phyloP scores from a whole-genome alignment of 1,140 invertebrate genomes.

The Littorina saxatilis region DNA sequence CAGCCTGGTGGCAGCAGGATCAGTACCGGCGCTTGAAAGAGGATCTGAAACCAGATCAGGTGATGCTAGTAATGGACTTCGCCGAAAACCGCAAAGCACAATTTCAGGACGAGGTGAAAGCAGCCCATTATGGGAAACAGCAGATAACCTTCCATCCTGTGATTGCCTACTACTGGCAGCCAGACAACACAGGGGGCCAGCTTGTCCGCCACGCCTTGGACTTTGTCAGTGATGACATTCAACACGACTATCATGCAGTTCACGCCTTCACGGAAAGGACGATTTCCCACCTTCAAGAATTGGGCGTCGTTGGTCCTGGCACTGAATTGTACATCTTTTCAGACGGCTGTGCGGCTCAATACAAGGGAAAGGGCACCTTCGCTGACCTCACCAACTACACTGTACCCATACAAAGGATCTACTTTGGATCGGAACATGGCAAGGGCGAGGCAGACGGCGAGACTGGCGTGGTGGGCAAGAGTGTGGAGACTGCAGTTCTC shows the following conservation, averaged over 20 bases:
- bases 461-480: slow-evolving; percentile 17
- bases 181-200: not conserved
- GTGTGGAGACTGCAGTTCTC: not conserved
- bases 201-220: not conserved
- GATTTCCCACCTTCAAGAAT: not conserved
- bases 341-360: slow-evolving; percentile 31
- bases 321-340: not conserved
- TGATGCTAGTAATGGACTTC: slow-evolving; percentile 42
- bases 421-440: slow-evolving; percentile 27
- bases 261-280: not conserved
- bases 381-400: slow-evolving; percentile 16
- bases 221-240: not conserved
- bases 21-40: not conserved
- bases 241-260: not conserved
- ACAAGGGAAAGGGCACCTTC: slow-evolving; percentile 29
- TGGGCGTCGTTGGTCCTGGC: not conserved
- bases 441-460: slow-evolving; percentile 39
- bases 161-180: slow-evolving; percentile 42
- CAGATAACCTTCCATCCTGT: slow-evolving; percentile 52
- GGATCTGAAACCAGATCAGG: not conserved
- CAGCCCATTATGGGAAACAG: slow-evolving; percentile 12
- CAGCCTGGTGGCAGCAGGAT: not conserved
- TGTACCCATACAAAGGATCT: not conserved
- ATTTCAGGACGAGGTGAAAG: slow-evolving; percentile 46
- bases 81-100: slow-evolving; percentile 45